Base-by-base conservation (phyloP, 2,113 vertebrate genomes). In the Catagonus wagneri region DNA sequence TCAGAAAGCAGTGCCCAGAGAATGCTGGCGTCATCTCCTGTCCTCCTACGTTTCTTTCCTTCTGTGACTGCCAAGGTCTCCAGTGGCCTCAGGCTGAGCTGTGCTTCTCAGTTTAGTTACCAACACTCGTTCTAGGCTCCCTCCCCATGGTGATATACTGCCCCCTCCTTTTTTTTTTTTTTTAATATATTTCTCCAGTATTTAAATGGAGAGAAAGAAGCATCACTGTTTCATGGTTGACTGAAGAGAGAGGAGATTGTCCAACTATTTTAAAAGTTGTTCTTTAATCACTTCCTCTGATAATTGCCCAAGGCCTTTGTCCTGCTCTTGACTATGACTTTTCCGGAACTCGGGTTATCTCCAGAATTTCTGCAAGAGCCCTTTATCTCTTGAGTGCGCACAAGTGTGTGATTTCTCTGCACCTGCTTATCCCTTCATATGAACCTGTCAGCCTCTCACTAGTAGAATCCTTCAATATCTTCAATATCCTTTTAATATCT, bases 251-350 rank as follows among this genome's bases (percentile, higher is more conserved):
- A 6, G 6, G 34, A 89, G 78, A 17, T 15, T 32, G 20, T 11
- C 11, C n/a, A 85, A 60, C 19, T 79, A 32, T 69, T 89, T 92
- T 54, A 83, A 89, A 60, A 75, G 36, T 54, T 72, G 7, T 54
- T 36, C 29, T 95, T 92, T 61, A 85, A 69, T 91, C 54, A 61
- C 72, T 92, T 96, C 76, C 29, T 75, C 58, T 94, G 61, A 54
- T 63, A 71, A 66, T 80, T 83, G 29, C 25, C 72, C 58, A n/a
- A 4, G 29, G 34, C 8, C 17, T 81, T 92, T 78, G 68, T 54
- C 19, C 23, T 78, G 7, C 25, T 69, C 20, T 88, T 17, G 22
- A 15, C 27, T 44, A 3, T 84, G 7, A 34, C 27, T 81, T 39
- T 96, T 92, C 32, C 63, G 63, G 20, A 86, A 5, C 9, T 60